Base-by-base conservation (phyloP, 2,113 vertebrate genomes). In the Shinisaurus crocodilurus region DNA sequence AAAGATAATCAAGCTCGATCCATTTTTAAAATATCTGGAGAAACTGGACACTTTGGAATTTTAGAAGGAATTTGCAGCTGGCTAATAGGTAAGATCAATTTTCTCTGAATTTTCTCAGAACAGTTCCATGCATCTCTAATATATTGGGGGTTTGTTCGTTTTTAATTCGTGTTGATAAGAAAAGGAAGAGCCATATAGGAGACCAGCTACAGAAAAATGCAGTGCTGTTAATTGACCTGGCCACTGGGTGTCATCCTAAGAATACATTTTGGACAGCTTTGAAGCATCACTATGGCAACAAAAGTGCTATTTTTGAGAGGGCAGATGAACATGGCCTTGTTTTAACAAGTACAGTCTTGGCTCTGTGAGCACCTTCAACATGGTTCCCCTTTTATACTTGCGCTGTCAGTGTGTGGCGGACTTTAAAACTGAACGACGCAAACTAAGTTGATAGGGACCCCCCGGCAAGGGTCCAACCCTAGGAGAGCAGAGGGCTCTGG, bases 191-290 rank as follows among this genome's bases (percentile, higher is more conserved):
- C 69, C 70, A 82, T 16, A 63, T 1, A 2, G 34, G 34, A 70
- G 50, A 3, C 54, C 65, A 45, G 48, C 4, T 1, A 86, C 70
- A 90, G 50, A 37, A 23, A n/a, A 87, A 0, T 10, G 0, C 82
- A 87, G 85, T 97, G 96, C 94, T 96, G 86, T 96, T 96, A 93
- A 7, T 75, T 37, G 0, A 3, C 81, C 32, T 84, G 92, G 89
- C 97, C 97, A 97, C 97, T 93, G 95, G 97, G 97, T 96, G 97
- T 97, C 97, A 93, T 93, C 88, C 95, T 96, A 92, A 89, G 91
- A 95, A 95, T 93, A 79, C 85, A 76, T 87, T 96, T 95, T 40
- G 72, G 23, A 63, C 86, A 37, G 29, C n/a, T 87, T 60, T 8
- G 34, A 90, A 91, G 88, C 92, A 93, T 86, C 13, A 80, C 91